Conservation (phyloP, 2,888 invertebrate genomes). For the Conus canariensis region DNA sequence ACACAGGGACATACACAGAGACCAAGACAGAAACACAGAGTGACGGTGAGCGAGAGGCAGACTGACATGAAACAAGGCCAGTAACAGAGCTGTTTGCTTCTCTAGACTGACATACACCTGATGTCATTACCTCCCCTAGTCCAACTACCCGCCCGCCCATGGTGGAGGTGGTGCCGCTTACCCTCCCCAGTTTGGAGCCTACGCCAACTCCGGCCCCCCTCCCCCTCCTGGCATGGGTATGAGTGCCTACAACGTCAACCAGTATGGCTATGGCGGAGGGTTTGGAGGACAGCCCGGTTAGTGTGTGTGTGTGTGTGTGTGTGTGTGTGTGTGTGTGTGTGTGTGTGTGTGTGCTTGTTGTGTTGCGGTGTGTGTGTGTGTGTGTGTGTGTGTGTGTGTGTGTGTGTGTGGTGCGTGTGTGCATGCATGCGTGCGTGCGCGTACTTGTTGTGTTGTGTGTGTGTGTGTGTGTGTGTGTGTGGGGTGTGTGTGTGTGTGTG, state of each 20-base stretch:
- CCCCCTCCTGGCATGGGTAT: slow-evolving; percentile 55
- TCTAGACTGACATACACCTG: too few species aligned
- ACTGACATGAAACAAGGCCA: too few species aligned
- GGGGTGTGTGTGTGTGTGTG: too few species aligned
- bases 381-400: neutral
- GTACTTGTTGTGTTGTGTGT: neutral
- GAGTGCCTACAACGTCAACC: slow-evolving; percentile 60
- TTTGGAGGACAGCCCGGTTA: neutral
- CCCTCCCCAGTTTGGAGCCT: slow-evolving; percentile 49
- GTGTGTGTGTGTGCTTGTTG: neutral
- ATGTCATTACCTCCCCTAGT: slow-evolving; percentile 31
- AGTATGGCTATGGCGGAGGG: slow-evolving; percentile 44
- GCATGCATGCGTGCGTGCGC: neutral
- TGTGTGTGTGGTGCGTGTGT: neutral
- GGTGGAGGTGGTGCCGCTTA: slow-evolving; percentile 43
- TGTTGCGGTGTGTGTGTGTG: neutral
- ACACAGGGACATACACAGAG: neutral
- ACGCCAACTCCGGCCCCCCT: slow-evolving; percentile 56
- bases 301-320: neutral
- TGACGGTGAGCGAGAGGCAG: too few species aligned
- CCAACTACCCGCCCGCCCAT: slow-evolving; percentile 52
- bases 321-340: neutral
- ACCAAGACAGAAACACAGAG: neutral
- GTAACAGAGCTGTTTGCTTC: too few species aligned
- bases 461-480: neutral